These are phyloP conservation scores for Lepilemur septentrionalis DNA, from an alignment of 2,797 vertebrate genomes.

Conservation along the genomic window DNA sequence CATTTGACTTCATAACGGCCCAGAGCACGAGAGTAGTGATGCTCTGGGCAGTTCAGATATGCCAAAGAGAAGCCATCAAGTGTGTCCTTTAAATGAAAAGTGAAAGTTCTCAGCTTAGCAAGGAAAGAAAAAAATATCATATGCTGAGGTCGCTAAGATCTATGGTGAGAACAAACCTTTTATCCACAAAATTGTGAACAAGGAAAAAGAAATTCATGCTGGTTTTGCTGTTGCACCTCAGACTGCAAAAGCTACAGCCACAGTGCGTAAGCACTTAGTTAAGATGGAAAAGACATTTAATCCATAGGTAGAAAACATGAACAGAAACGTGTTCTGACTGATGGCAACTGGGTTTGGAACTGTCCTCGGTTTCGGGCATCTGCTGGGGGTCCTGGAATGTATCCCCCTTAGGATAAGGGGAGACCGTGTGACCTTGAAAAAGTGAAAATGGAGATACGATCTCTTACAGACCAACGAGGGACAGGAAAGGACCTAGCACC, in stretches of 20 bases:
- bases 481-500: not conserved
- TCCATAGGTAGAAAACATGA: not conserved
- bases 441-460: not conserved
- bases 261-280: not conserved
- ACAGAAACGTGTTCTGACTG: not conserved
- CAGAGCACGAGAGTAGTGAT: not conserved
- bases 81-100: not conserved
- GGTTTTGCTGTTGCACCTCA: not conserved
- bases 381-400: not conserved
- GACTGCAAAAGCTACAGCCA: not conserved
- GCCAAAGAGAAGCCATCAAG: no score
- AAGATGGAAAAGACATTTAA: not conserved
- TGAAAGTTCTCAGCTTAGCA: not conserved
- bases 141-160: not conserved
- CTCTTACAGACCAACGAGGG: not conserved
- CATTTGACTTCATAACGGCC: not conserved
- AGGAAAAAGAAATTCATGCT: not conserved
- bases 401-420: not conserved
- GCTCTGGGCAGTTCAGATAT: not conserved
- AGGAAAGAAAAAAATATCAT: not conserved
- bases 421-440: not conserved
- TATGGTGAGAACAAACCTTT: not conserved
- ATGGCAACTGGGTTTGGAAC: not conserved
- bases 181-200: not conserved
- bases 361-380: not conserved